Conservation (phyloP, 2,888 invertebrate species). For the Caradrina kadenii region DNA sequence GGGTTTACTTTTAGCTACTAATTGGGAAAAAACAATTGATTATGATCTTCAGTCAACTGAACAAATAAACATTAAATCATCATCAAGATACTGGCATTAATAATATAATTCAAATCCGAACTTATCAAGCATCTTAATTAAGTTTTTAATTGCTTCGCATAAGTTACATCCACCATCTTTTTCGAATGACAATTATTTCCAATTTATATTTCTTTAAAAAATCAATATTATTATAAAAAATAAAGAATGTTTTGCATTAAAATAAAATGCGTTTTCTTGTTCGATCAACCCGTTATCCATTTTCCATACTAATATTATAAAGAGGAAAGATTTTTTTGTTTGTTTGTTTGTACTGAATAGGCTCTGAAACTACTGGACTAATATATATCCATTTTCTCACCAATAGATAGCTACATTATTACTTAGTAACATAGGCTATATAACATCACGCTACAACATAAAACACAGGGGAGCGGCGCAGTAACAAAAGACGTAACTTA, state of each 20-base stretch:
- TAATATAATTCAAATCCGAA: conserved; percentile 21
- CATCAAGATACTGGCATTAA: conserved; percentile 27
- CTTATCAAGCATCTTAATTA: conserved; percentile 54
- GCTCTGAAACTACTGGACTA: too few relatives aligned
- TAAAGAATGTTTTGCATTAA: conserved; percentile 35
- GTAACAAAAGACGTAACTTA: too few relatives aligned
- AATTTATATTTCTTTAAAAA: conserved; percentile 43
- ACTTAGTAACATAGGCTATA: too few relatives aligned
- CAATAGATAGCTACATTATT: too few relatives aligned
- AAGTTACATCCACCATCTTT: conserved; percentile 13
- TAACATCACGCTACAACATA: too few relatives aligned
- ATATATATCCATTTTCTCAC: too few relatives aligned
- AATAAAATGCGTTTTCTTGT: conserved; percentile 50
- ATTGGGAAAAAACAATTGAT: conserved; percentile 27
- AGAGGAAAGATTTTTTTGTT: too few relatives aligned
- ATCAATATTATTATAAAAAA: conserved; percentile 18
- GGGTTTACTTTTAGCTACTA: neutral
- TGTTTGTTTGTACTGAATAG: too few relatives aligned
- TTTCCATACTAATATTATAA: neutral
- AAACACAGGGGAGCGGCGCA: too few relatives aligned
- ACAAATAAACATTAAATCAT: conserved; percentile 41
- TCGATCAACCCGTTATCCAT: conserved; percentile 23
- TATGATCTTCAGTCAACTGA: conserved; percentile 11
- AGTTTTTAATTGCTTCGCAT: conserved; percentile 36
- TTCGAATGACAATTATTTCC: conserved; percentile 36